A percentile compares a stretch with the other conserved stretches of the same genome.
These are phyloP conservation scores for Prunella fulvescens DNA, from an alignment of 2,113 vertebrate genomes.

Conservation along the genomic window DNA sequence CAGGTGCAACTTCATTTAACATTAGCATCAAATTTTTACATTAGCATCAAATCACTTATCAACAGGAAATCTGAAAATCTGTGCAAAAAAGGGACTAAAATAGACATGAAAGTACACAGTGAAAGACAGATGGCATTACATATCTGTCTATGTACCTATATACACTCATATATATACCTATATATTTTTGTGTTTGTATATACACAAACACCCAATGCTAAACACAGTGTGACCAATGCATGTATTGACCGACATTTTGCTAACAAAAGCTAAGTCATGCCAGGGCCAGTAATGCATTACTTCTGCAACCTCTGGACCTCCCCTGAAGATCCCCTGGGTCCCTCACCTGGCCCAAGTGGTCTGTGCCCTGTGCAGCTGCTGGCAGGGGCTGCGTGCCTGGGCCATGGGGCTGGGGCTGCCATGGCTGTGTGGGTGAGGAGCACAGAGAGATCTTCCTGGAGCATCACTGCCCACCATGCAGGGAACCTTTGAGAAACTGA, in stretches of 20 bases:
- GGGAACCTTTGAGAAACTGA: rapidly evolving
- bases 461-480: rapidly evolving
- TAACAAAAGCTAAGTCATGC: background rate
- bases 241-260: background rate
- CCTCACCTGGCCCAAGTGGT: rapidly evolving
- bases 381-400: rapidly evolving
- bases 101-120: background rate
- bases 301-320: background rate
- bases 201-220: background rate
- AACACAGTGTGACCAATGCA: background rate
- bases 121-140: background rate
- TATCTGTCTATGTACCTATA: background rate
- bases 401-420: rapidly evolving
- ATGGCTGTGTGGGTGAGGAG: rapidly evolving
- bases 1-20: background rate
- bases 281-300: rapidly evolving
- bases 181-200: background rate
- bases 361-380: rapidly evolving
- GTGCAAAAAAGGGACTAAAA: background rate
- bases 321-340: no score
- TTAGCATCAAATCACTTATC: background rate
- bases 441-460: rapidly evolving
- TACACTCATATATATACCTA: rapidly evolving
- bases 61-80: background rate
- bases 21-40: background rate